phyloP scores from a whole-genome alignment of 2,113 vertebrate species.

The Macquaria ambigua region DNA sequence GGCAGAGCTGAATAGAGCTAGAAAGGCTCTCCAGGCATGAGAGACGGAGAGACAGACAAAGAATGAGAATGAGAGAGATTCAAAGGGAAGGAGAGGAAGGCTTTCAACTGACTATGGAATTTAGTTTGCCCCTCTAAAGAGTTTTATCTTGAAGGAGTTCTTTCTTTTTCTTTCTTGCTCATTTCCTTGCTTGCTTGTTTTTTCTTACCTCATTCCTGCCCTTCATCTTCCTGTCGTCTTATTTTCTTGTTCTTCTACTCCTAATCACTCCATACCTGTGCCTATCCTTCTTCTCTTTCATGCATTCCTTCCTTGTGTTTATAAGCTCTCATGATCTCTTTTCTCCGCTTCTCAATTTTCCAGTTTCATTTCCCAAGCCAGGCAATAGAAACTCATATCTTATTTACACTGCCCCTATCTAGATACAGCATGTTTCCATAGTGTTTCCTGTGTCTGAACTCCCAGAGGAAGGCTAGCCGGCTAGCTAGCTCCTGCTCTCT shows the following conservation, averaged over 20 bases:
- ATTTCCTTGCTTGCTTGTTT: slow-evolving; percentile 23
- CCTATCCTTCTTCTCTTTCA: slow-evolving; percentile 11
- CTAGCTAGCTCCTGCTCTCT: slow-evolving; percentile 51
- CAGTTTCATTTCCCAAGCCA: slow-evolving; percentile 74
- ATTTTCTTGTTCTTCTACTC: slow-evolving; percentile 25
- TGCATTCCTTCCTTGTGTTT: slow-evolving; percentile 49
- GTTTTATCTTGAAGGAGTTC: slow-evolving; percentile 47
- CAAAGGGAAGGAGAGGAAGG: slow-evolving; percentile 46
- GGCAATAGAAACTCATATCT: slow-evolving; percentile 77
- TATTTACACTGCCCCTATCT: slow-evolving; percentile 77
- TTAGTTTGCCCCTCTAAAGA: slow-evolving; percentile 68
- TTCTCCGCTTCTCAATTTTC: slow-evolving; percentile 67
- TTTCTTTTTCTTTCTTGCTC: slow-evolving; percentile 36
- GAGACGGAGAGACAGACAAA: slow-evolving; percentile 59
- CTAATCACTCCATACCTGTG: slow-evolving; percentile 27
- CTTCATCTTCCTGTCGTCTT: slow-evolving; percentile 19
- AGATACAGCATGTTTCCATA: slow-evolving; percentile 77
- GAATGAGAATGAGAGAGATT: slow-evolving; percentile 55
- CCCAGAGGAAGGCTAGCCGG: slow-evolving; percentile 74
- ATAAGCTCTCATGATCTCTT: slow-evolving; percentile 47
- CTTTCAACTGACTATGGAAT: slow-evolving; percentile 72
- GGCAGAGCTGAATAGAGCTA: slow-evolving; percentile 66
- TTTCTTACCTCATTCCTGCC: slow-evolving; percentile 23
- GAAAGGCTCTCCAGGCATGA: slow-evolving; percentile 78
- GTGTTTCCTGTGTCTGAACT: slow-evolving; percentile 74